A percentile compares a stretch with the other conserved stretches of the same genome.
Evolutionary conservation across 2,888 invertebrate species (phyloP).

Genomic region (Cephonodes hylas): DNA sequence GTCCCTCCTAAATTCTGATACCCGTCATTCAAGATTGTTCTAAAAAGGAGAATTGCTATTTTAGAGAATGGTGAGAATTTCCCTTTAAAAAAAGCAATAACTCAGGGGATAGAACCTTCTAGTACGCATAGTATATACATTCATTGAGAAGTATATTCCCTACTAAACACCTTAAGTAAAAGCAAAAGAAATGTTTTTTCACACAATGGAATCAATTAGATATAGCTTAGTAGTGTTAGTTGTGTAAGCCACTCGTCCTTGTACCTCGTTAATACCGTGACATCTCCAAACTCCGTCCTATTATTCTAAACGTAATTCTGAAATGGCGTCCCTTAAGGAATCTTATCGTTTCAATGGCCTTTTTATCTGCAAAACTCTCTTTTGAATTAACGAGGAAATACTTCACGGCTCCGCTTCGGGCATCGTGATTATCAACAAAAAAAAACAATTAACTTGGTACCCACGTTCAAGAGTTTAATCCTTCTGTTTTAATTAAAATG

Average conservation of each 20-base stretch:
- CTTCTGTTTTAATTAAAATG: slow-evolving; percentile 60
- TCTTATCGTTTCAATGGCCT: slow-evolving; percentile 36
- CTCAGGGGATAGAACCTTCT: too few species aligned
- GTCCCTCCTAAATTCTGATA: too few species aligned
- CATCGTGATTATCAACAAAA: slow-evolving; percentile 47
- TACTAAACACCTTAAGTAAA: too few species aligned
- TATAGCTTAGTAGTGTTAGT: neutral
- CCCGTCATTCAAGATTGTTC: too few species aligned
- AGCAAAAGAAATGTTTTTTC: too few species aligned
- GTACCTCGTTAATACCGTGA: neutral
- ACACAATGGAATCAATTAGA: neutral
- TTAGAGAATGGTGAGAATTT: too few species aligned
- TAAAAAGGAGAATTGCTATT: too few species aligned
- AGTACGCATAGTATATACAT: too few species aligned
- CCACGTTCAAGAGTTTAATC: slow-evolving; percentile 38
- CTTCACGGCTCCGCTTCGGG: slow-evolving; percentile 34
- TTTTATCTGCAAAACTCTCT: slow-evolving; percentile 40
- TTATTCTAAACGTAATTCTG: slow-evolving; percentile 14
- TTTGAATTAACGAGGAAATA: slow-evolving; percentile 54
- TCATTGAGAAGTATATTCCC: too few species aligned
- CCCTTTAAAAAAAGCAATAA: too few species aligned
- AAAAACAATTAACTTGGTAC: slow-evolving; percentile 49
- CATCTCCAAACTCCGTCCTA: slow-evolving; percentile 10
- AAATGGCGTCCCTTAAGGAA: slow-evolving; percentile 24
- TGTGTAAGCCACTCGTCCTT: neutral